These are phyloP conservation scores for Sorex araneus DNA, from an alignment of 2,113 vertebrate species.

Conservation along the genomic window DNA sequence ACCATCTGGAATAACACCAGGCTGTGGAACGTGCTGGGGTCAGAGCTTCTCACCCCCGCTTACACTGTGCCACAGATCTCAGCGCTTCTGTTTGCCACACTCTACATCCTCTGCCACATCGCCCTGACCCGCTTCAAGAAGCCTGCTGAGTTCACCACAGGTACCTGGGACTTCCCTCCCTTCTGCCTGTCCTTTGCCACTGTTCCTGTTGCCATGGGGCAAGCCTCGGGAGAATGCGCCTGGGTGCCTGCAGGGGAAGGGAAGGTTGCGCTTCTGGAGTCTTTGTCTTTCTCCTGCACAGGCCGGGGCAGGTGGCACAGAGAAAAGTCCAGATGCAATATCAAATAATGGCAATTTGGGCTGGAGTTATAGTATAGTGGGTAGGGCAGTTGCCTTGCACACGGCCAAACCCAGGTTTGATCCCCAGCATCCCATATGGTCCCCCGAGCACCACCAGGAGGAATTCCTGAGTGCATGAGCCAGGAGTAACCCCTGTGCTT, in stretches of 20 bases:
- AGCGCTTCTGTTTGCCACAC: conserved; percentile 93
- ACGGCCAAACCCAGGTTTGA: too few species aligned
- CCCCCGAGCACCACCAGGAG: too few species aligned
- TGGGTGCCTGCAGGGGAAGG: conserved; percentile 18
- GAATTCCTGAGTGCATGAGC: too few species aligned
- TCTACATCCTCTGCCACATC: conserved; percentile 97
- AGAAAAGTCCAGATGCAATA: not conserved
- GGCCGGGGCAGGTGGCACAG: not conserved
- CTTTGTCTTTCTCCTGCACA: not conserved
- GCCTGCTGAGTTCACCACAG: conserved; percentile 94
- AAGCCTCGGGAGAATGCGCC: conserved; percentile 58
- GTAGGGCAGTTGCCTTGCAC: too few species aligned
- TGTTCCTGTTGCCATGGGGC: not conserved
- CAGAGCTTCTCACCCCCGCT: conserved; percentile 34
- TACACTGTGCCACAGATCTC: conserved; percentile 92
- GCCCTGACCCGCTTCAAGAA: conserved; percentile 97
- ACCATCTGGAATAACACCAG: not conserved
- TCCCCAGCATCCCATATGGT: too few species aligned
- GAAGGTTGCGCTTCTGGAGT: not conserved
- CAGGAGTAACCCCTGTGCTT: too few species aligned
- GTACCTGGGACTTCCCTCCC: conserved; percentile 83
- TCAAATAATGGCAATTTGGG: not conserved
- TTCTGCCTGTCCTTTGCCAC: not conserved
- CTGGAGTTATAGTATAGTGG: too few species aligned
- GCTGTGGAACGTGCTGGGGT: not conserved